Conservation (phyloP, 2,888 invertebrate species). For the Pherbina coryleti region DNA sequence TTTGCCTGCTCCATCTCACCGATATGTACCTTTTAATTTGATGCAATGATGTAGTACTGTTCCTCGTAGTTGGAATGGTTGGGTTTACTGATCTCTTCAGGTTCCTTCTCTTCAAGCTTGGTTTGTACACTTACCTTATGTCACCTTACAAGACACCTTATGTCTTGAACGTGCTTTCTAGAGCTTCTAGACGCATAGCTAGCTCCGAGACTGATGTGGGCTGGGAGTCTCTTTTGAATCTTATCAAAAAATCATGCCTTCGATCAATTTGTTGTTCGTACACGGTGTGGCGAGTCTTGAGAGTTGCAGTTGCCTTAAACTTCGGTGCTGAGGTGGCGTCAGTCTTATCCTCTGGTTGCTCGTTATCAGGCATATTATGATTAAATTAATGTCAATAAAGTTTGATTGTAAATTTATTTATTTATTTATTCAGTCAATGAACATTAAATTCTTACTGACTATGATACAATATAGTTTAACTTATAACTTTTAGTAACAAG, state of each 20-base stretch:
- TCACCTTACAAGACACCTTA: no score
- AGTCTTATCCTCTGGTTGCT: no score
- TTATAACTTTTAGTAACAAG: no score
- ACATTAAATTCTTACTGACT: no score
- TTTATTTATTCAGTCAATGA: no score
- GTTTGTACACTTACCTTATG: background rate
- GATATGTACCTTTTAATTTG: constrained; percentile 34
- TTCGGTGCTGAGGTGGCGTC: no score
- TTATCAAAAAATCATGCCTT: constrained; percentile 3
- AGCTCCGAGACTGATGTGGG: constrained; percentile 28
- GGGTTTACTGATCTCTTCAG: constrained; percentile 34
- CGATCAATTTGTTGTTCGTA: constrained; percentile 36
- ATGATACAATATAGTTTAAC: no score
- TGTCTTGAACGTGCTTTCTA: background rate
- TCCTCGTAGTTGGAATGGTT: constrained; percentile 38
- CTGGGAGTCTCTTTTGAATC: background rate
- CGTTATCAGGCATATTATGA: no score
- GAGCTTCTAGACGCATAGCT: constrained; percentile 25
- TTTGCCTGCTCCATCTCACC: constrained; percentile 12
- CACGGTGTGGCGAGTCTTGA: constrained; percentile 32
- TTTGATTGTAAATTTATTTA: no score
- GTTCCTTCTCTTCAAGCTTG: constrained; percentile 34
- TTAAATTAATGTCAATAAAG: no score
- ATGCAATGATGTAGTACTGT: constrained; percentile 38
- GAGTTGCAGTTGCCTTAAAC: background rate